Percentiles rank a stretch among this genome's conserved stretches.
Conservation (phyloP, 2,888 invertebrate genomes). For the Heteropelma amictum region DNA sequence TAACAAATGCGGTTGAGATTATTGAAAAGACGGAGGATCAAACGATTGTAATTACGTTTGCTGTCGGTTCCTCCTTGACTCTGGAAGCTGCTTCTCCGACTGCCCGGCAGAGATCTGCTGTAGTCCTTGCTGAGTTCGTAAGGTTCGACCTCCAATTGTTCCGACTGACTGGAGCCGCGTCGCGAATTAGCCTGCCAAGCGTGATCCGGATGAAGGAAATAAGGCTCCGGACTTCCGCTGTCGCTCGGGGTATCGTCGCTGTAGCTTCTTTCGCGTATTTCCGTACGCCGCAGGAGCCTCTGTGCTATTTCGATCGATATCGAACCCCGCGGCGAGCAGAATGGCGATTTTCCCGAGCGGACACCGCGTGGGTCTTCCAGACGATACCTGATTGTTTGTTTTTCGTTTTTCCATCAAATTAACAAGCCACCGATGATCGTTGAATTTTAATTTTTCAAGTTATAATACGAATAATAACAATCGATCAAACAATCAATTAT, state of each 20-base stretch:
- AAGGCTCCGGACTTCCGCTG: slow-evolving; percentile 78
- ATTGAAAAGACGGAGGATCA: background rate
- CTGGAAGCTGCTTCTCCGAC: slow-evolving; percentile 91
- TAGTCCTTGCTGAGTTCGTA: slow-evolving; percentile 92
- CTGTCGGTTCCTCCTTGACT: slow-evolving; percentile 74
- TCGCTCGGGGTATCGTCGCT: slow-evolving; percentile 77
- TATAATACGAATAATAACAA: no score
- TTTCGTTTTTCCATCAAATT: background rate
- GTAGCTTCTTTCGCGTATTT: slow-evolving; percentile 83
- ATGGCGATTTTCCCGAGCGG: slow-evolving; percentile 85
- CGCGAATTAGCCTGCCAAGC: slow-evolving; percentile 88
- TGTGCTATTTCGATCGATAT: slow-evolving; percentile 84
- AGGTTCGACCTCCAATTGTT: slow-evolving; percentile 90
- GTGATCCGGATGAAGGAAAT: slow-evolving; percentile 91
- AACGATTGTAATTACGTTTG: slow-evolving; percentile 69
- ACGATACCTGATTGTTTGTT: slow-evolving; percentile 80
- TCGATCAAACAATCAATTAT: no score
- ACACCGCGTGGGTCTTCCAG: slow-evolving; percentile 88
- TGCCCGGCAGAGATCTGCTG: slow-evolving; percentile 91
- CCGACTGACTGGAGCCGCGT: slow-evolving; percentile 93
- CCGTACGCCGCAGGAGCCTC: slow-evolving; percentile 83
- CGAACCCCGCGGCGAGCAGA: slow-evolving; percentile 89
- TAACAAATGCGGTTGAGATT: background rate
- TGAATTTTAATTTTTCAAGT: no score
- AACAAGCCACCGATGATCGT: no score